Base-by-base conservation (phyloP, 2,888 invertebrate species). In the Cataglyphis livida region DNA sequence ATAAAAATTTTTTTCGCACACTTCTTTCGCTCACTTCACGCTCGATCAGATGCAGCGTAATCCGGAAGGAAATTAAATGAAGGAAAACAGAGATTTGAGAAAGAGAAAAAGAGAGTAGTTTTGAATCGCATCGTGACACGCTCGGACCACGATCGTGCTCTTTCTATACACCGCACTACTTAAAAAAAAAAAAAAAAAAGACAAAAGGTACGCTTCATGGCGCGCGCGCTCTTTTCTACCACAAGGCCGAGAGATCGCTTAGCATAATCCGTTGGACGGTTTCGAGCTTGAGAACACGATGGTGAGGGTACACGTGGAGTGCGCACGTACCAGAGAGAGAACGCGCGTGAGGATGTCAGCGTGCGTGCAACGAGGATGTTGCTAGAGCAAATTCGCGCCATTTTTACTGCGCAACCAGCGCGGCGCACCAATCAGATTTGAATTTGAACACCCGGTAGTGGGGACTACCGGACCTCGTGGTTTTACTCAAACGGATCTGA, bases 381-480 rank as follows among this genome's bases (percentile, higher is more conserved):
- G 25, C n/a, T 48, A 82, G 61, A 25, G 57, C 57, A 71, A 84
- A 81, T 83, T 91, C 92, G 92, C 94, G 93, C 93, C 93, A 92
- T 91, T 94, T 94, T 91, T 91, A 82, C 88, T 59, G 94, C 94
- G 94, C 94, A 94, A 59, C 90, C 71, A 18, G 44, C 21, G 6
- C 41, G 79, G 93, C 94, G 94, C 94, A 84, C 94, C 94, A 94
- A 94, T 94, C 81, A 86, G 87, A 93, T 94, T 94, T 91, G 91
- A 94, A 93, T 89, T 82, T 61, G 59, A 38, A 64, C 41, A n/a
- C 32, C 62, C 68, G 85, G 88, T 90, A 92, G 93, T 91, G 91
- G 88, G 89, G 91, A 70, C 9, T 61, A 75, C 66, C 82, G 84
- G 74, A 85, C 94, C 94, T 94, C 94, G 94, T 94, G 94, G 92